Base-by-base conservation (phyloP, 2,888 invertebrate species). In the Leucoptera coffeella region DNA sequence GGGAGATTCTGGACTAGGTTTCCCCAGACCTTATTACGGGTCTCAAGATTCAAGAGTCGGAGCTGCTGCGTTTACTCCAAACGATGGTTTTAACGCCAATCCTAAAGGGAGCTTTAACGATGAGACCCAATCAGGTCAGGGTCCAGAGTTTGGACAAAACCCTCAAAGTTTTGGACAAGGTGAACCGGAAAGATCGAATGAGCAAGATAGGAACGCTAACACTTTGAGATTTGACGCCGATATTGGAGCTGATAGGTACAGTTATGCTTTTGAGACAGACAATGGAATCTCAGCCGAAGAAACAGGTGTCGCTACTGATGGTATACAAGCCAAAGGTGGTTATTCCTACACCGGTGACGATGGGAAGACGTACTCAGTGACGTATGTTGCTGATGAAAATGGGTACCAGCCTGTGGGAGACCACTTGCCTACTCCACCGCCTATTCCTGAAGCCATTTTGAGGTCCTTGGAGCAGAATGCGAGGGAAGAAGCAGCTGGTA, bases 11-110 rank as follows among this genome's bases (percentile, higher is more conserved):
- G 64, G 59, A 7, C 43, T 69, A 4, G 67, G 69, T 25, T 55
- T 38, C 4, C 42, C 59, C 2, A 51, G 65, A 34, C 34, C 38
- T 2, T 37, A 53, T 0, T 69, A 69, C 23, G 67, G 69, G n/a
- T 67, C 65, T 4, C 43, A 40, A 2, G 38, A 54, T 29, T 67
- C 67, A 2, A 69, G 56, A 47, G 69, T 69, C 8, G 69, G 69
- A 12, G 54, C 52, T 9, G 67, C 64, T 4, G 69, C 65, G 0
- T 69, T 69, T 29, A 47, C n/a, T n/a, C n/a, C n/a, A n/a, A n/a
- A 34, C 5, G 37, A 40, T 28, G 47, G 42, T 6, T 43, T 44
- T 31, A 25, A 25, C n/a, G n/a, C 26, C 11, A 28, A 17, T 14
- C 10, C 10, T 12, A 25, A 24, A 6, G 10, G 12, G 12, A n/a